Conservation (phyloP, 2,888 invertebrate genomes). For the Dendrolimus houi region DNA sequence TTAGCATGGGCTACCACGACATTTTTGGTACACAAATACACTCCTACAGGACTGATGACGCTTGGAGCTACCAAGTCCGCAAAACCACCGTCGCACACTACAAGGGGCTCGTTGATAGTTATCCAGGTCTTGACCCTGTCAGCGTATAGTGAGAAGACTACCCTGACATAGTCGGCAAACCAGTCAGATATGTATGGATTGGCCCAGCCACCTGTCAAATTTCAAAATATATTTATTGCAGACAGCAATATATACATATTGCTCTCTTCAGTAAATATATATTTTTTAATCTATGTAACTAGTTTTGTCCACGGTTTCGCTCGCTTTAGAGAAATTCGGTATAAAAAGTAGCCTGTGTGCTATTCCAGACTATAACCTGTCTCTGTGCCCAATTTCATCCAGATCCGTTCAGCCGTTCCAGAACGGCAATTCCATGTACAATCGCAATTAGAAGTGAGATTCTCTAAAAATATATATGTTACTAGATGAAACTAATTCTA, state of each 20-base stretch:
- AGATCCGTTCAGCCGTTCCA: too few species aligned
- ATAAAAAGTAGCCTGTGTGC: too few species aligned
- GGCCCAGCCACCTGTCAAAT: slow-evolving; percentile 66
- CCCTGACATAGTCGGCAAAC: slow-evolving; percentile 75
- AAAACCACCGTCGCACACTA: background rate
- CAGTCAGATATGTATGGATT: slow-evolving; percentile 51
- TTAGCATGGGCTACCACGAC: slow-evolving; percentile 6
- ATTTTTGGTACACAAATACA: slow-evolving; percentile 5
- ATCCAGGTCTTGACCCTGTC: slow-evolving; percentile 66
- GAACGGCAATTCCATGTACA: too few species aligned
- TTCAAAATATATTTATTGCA: background rate
- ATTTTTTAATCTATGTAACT: too few species aligned
- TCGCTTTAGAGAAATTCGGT: too few species aligned
- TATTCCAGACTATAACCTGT: too few species aligned
- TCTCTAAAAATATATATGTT: too few species aligned
- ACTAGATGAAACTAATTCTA: too few species aligned
- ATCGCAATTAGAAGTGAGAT: too few species aligned
- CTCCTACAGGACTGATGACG: slow-evolving; percentile 2
- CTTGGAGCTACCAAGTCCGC: background rate
- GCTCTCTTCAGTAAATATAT: background rate
- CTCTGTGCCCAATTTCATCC: too few species aligned
- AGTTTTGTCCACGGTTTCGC: too few species aligned
- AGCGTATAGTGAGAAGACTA: slow-evolving; percentile 70
- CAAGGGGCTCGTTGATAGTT: slow-evolving; percentile 7
- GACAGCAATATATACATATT: background rate